phyloP scores from a whole-genome alignment of 2,888 invertebrate genomes.

The Amphipoea oculea region DNA sequence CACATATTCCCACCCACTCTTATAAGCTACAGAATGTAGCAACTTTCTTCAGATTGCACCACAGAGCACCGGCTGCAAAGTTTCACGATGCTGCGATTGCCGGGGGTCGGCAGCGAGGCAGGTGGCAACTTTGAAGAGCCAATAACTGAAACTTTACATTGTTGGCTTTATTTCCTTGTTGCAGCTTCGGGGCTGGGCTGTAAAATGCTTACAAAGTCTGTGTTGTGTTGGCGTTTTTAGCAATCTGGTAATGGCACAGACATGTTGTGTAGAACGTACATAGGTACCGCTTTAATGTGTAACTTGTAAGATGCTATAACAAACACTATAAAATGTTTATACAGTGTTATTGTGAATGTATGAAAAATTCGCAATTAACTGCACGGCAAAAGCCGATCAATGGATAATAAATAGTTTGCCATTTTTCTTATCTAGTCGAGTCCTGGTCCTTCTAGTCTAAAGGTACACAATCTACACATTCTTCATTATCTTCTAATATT shows the following conservation, averaged over 20 bases:
- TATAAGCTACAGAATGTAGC: constrained; percentile 9
- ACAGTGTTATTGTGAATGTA: neutral
- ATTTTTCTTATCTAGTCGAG: neutral
- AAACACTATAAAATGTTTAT: no score
- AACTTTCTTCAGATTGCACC: constrained; percentile 39
- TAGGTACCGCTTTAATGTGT: neutral
- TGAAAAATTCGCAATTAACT: neutral
- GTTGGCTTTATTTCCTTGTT: constrained; percentile 25
- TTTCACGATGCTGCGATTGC: constrained; percentile 38
- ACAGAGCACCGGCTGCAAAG: constrained; percentile 31
- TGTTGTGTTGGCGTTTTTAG: constrained; percentile 1
- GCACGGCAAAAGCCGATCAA: no score
- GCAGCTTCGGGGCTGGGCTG: neutral
- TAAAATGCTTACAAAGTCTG: constrained; percentile 36
- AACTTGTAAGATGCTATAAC: neutral
- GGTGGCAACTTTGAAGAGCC: constrained; percentile 35
- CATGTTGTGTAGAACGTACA: neutral
- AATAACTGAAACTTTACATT: constrained; percentile 40
- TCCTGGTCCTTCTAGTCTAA: no score
- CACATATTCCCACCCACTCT: constrained; percentile 11
- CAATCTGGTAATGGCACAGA: neutral
- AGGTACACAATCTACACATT: neutral
- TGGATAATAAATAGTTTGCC: neutral
- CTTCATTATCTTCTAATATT: neutral
- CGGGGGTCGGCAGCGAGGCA: constrained; percentile 34